A percentile compares a stretch with the other conserved stretches of the same genome.
phyloP scores from a whole-genome alignment of 2,888 invertebrate species.

The Drosophila prolongata region DNA sequence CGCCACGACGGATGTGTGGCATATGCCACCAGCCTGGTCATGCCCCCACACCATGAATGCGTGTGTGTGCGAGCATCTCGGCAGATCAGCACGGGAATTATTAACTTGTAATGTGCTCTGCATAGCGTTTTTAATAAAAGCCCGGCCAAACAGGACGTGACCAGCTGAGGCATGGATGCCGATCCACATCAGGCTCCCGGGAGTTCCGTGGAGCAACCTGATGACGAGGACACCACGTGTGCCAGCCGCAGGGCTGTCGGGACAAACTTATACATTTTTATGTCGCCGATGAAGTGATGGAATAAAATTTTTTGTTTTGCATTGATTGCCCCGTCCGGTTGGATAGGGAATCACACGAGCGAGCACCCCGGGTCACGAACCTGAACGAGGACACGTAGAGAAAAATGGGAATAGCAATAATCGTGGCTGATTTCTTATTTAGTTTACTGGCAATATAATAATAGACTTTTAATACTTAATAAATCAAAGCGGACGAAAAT shows the following conservation, averaged over 20 bases:
- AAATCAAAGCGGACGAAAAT: too few relatives aligned
- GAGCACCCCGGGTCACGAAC: conserved; percentile 8
- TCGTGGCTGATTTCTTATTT: too few relatives aligned
- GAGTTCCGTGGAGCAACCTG: conserved; percentile 37
- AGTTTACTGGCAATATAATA: too few relatives aligned
- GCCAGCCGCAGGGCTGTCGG: conserved; percentile 68
- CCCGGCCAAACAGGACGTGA: conserved; percentile 70
- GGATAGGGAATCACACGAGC: conserved; percentile 7
- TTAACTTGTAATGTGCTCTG: conserved; percentile 80
- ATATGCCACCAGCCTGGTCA: conserved; percentile 68
- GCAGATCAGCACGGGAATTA: conserved; percentile 74
- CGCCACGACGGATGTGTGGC: conserved; percentile 60
- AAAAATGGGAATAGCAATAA: background rate
- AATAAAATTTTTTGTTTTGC: conserved; percentile 73
- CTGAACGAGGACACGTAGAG: conserved; percentile 8
- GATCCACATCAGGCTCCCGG: conserved; percentile 27
- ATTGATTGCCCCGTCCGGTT: conserved; percentile 74
- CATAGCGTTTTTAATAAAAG: conserved; percentile 80
- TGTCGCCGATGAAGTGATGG: conserved; percentile 79
- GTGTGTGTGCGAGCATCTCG: conserved; percentile 39
- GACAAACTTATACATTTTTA: conserved; percentile 73
- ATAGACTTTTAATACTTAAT: too few relatives aligned
- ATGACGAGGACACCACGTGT: conserved; percentile 60
- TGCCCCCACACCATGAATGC: conserved; percentile 12
- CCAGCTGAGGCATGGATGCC: conserved; percentile 59